phyloP scores from a whole-genome alignment of 2,797 vertebrate species.

The Myotis daubentonii region DNA sequence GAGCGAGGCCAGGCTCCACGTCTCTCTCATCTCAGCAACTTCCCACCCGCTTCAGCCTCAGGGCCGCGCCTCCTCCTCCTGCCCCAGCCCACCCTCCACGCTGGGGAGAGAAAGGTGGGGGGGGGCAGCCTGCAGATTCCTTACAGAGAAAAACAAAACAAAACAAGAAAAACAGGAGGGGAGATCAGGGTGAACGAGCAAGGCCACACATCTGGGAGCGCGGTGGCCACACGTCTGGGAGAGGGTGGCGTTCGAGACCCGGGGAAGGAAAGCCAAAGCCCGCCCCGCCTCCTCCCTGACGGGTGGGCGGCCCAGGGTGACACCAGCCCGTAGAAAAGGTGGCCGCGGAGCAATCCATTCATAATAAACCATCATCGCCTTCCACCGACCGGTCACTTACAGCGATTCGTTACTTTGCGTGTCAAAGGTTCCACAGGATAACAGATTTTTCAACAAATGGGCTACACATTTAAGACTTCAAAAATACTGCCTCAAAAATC shows the following conservation, averaged over 20 bases:
- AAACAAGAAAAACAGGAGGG: background rate
- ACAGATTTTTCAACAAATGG: background rate
- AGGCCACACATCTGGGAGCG: background rate
- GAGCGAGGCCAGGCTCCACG: background rate
- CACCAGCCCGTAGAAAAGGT: background rate
- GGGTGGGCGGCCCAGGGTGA: background rate
- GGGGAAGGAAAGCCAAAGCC: background rate
- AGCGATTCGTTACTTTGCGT: background rate
- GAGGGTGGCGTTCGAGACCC: background rate
- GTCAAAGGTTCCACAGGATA: background rate
- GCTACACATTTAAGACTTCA: background rate
- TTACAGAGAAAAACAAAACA: background rate
- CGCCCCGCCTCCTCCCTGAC: background rate
- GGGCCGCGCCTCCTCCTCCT: too few relatives aligned
- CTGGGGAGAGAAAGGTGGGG: background rate
- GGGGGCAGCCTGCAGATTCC: background rate
- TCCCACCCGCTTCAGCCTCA: background rate
- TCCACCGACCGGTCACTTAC: background rate
- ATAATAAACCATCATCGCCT: background rate
- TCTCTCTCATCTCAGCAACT: background rate
- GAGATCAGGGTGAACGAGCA: background rate
- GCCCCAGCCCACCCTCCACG: background rate
- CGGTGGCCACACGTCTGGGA: background rate
- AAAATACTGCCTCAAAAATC: background rate
- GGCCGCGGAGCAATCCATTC: background rate